phyloP scores from a whole-genome alignment of 2,888 invertebrate species.

The Coecobrya sp. region DNA sequence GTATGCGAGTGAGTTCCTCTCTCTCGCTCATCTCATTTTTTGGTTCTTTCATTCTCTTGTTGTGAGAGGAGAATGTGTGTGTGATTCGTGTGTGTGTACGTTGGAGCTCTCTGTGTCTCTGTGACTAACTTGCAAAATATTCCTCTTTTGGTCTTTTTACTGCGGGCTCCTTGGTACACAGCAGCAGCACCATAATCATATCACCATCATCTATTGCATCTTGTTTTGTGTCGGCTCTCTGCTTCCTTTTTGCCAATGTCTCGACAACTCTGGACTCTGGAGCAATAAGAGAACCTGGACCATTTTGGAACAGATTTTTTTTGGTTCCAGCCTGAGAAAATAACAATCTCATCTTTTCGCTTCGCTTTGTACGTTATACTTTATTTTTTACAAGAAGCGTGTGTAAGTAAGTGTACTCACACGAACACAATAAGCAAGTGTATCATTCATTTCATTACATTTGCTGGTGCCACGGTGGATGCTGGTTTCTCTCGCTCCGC shows the following conservation, averaged over 20 bases:
- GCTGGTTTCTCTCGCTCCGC: constrained; percentile 46
- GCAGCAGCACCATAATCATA: constrained; percentile 16
- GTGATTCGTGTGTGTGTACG: background rate
- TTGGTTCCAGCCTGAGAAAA: constrained; percentile 48
- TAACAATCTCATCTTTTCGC: constrained; percentile 56
- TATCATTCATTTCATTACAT: constrained; percentile 73
- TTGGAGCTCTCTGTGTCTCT: constrained; percentile 22
- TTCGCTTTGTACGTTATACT: constrained; percentile 40
- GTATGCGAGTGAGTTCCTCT: background rate
- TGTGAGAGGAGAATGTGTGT: background rate
- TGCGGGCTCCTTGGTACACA: constrained; percentile 62
- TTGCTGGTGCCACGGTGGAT: constrained; percentile 37
- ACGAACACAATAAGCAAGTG: constrained; percentile 61
- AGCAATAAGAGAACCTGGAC: constrained; percentile 51
- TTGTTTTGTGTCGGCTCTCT: constrained; percentile 14
- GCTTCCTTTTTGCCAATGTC: background rate
- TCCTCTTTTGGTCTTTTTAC: constrained; percentile 55
- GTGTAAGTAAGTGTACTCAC: constrained; percentile 49
- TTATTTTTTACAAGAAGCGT: background rate
- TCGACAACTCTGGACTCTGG: constrained; percentile 42
- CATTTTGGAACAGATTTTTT: constrained; percentile 53
- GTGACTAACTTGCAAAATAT: constrained; percentile 63
- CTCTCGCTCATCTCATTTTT: constrained; percentile 38
- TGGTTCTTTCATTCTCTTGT: constrained; percentile 29
- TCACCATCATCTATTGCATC: constrained; percentile 12